Percentiles rank a stretch among this genome's conserved stretches.
These are phyloP conservation scores for Prinia subflava DNA, from an alignment of 2,113 vertebrate genomes.

Conservation along the genomic window DNA sequence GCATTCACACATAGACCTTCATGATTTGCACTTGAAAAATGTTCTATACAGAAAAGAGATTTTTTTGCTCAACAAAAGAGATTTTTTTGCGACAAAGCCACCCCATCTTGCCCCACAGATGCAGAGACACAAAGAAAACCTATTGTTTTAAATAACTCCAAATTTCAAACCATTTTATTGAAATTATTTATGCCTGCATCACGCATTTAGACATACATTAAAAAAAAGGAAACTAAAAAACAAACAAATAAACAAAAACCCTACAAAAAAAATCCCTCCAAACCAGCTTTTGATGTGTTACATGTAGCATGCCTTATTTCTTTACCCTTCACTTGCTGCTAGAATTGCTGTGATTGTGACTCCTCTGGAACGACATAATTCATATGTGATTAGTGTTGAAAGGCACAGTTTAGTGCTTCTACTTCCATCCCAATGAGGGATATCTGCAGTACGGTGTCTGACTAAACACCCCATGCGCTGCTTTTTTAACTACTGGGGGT, in stretches of 20 bases:
- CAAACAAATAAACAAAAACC: no score
- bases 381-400: background rate
- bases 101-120: background rate
- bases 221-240: background rate
- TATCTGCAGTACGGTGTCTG: background rate
- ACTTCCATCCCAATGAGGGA: background rate
- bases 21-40: background rate
- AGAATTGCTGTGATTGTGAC: background rate
- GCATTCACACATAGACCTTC: background rate
- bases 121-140: background rate
- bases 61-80: background rate
- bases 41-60: background rate
- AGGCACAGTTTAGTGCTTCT: background rate
- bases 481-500: background rate
- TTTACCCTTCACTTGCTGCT: background rate
- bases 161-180: background rate
- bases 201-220: accelerated
- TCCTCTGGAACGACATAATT: background rate
- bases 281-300: background rate
- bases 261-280: background rate
- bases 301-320: background rate
- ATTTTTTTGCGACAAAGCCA: accelerated
- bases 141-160: background rate
- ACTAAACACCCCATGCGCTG: background rate
- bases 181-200: background rate